phyloP scores from a whole-genome alignment of 2,888 invertebrate species.

The Dynastes grantii region DNA sequence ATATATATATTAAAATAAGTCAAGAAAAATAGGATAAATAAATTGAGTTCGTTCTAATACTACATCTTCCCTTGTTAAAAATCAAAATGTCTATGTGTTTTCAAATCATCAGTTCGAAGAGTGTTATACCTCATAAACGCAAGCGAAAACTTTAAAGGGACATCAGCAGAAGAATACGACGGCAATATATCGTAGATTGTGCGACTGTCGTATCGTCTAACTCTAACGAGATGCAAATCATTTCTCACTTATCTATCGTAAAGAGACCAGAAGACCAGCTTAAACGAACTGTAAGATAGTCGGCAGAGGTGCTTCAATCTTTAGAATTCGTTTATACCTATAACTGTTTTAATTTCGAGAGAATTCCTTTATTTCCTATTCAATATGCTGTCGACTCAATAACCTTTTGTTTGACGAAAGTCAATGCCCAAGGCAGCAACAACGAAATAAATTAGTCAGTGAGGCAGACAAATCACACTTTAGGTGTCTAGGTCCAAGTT shows the following conservation, averaged over 20 bases:
- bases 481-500: neutral
- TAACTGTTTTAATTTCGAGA: neutral
- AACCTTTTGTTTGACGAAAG: neutral
- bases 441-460: neutral
- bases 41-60: no score
- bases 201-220: neutral
- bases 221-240: neutral
- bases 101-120: no score
- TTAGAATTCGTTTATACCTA: neutral
- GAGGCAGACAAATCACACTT: neutral
- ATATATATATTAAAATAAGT: no score
- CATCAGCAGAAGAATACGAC: no score
- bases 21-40: no score
- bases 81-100: no score
- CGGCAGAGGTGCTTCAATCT: neutral
- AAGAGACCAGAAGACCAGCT: neutral
- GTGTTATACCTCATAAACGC: no score
- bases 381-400: constrained; percentile 2
- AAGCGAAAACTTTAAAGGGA: no score
- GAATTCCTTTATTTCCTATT: neutral
- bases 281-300: neutral
- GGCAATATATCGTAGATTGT: no score
- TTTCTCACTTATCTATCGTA: neutral
- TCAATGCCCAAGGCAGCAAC: neutral
- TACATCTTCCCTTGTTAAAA: no score